Evolutionary conservation across 2,888 invertebrate genomes (phyloP).

Genomic region (Penaeus monodon): DNA sequence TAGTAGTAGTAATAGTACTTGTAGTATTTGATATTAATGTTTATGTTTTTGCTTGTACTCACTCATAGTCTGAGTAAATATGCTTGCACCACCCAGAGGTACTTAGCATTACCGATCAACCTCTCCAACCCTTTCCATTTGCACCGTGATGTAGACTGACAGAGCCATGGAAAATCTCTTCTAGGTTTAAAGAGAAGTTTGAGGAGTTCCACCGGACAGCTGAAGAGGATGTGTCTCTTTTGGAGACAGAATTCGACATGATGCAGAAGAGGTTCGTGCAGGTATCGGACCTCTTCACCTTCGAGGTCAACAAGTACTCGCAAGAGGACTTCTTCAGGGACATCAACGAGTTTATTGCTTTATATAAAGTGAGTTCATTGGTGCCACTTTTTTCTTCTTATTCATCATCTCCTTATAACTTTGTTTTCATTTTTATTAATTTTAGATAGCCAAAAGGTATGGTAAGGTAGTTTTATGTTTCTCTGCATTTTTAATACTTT

Average conservation of each 20-base stretch:
- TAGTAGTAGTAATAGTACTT: too few species aligned
- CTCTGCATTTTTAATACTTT: too few species aligned
- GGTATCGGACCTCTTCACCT: constrained; percentile 88
- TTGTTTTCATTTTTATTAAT: too few species aligned
- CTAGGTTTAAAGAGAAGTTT: constrained; percentile 67
- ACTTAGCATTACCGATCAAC: too few species aligned
- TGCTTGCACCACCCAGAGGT: too few species aligned
- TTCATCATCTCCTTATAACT: neutral
- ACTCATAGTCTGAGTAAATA: too few species aligned
- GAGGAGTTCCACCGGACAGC: constrained; percentile 84
- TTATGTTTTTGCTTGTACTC: too few species aligned
- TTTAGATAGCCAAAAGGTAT: too few species aligned
- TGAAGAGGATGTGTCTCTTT: constrained; percentile 77
- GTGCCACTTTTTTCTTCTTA: neutral
- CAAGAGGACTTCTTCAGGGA: constrained; percentile 97
- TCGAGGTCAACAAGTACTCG: constrained; percentile 92
- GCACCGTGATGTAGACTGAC: neutral
- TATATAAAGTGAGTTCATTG: constrained; percentile 51
- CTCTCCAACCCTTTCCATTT: too few species aligned
- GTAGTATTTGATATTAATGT: too few species aligned
- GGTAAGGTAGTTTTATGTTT: too few species aligned
- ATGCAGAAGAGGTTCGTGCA: constrained; percentile 93
- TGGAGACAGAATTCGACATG: constrained; percentile 75
- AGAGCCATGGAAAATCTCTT: constrained; percentile 3
- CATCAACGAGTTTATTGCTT: constrained; percentile 87